Evolutionary conservation across 2,888 invertebrate genomes (phyloP), one percentile per base, ranked within the genome.

Genomic region (Andrena bucephala): DNA sequence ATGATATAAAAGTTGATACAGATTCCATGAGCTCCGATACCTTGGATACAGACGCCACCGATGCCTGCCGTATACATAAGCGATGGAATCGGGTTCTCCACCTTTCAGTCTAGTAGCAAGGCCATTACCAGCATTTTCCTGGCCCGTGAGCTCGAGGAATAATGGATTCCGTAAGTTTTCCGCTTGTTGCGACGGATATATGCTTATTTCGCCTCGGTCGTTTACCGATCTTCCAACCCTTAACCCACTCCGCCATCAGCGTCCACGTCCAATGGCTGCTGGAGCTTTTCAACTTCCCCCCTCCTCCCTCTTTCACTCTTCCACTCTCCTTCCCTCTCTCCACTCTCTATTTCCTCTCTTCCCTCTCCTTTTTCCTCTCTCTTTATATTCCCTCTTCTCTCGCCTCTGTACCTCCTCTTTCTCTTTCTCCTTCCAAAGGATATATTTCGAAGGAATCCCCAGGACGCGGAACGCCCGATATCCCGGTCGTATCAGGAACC

Each of bases 371-470:
- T 42, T 42, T 16, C 3, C 42, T 16, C 42, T 16, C 42, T 42
- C 16, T 42, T 16, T 42, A 42, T 42, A 16, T 16, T 13, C 42
- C 16, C 13, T 16, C 42, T 42, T 16, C 42, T 42, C 16, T 42
- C 42, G 42, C 42, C 13, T 42, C 42, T 42, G 42, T 78, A 71
- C 83, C 80, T 57, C 4, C 57, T 24, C 27, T 2, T 24, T 24
- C 57, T 27, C 8, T 10, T 27, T 24, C 54, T 54, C 80, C 67
- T 57, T 52, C 42, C 20, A 33, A 48, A 27, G 42, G 71, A 80
- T 78, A 78, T 77, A 50, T 79, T 72, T 59, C 70, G 31, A 24
- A 62, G 54, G 57, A 85, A 87, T 87, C 87, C 86, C 83, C 77
- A 74, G 71, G 77, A 76, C 69, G 42, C 74, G 73, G 54, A 10